Conservation (phyloP, 2,797 vertebrate genomes). For the Microctenopoma lineatum region DNA sequence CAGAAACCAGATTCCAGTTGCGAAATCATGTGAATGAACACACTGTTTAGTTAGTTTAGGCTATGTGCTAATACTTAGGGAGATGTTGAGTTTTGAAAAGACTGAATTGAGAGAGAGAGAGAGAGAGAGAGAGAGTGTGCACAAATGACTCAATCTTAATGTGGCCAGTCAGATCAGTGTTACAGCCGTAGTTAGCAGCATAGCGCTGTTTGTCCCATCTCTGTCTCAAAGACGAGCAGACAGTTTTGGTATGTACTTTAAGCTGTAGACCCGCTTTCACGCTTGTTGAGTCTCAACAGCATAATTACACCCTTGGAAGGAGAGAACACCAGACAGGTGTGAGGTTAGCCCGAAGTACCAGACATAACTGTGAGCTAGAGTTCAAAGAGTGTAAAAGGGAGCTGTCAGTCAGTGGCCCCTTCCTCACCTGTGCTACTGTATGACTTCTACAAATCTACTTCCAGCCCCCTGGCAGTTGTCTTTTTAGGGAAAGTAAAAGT, state of each 20-base stretch:
- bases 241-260: background rate
- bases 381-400: background rate
- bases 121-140: too few species aligned
- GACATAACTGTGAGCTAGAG: background rate
- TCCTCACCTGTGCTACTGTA: conserved; percentile 1
- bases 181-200: background rate
- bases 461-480: conserved; percentile 9
- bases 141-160: background rate
- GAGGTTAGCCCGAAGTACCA: conserved; percentile 23
- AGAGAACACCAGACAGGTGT: conserved; percentile 15
- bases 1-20: too few species aligned
- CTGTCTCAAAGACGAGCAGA: conserved; percentile 5
- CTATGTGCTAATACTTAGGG: too few species aligned
- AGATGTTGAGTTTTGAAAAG: too few species aligned
- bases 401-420: conserved; percentile 5
- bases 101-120: too few species aligned
- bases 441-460: conserved; percentile 16
- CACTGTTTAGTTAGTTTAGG: too few species aligned
- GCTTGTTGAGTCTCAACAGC: conserved; percentile 26
- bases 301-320: conserved; percentile 19
- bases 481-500: conserved; percentile 12
- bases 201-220: background rate
- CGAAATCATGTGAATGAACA: too few species aligned
- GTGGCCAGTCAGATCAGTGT: background rate
- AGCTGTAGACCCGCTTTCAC: conserved; percentile 21